Evolutionary conservation across 2,797 vertebrate species (phyloP).

Genomic region (Paguma larvata): DNA sequence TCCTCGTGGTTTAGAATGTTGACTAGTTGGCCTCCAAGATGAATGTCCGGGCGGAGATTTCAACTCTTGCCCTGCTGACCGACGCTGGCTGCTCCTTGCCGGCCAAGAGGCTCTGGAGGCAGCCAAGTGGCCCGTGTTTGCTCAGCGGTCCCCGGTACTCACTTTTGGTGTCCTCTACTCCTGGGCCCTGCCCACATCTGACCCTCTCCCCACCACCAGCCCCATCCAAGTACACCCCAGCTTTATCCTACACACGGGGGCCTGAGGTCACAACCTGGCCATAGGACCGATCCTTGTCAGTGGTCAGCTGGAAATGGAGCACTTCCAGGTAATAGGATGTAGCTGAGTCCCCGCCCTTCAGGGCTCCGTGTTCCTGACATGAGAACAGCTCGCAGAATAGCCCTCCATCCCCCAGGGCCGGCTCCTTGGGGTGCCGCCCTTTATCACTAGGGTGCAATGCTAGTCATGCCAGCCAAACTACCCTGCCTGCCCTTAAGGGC

Average conservation of each 20-base stretch:
- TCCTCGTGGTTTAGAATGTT: not conserved
- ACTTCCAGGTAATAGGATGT: not conserved
- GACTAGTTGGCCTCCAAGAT: not conserved
- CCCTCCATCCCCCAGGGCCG: rapidly evolving
- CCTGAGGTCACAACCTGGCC: not conserved
- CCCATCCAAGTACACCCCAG: not conserved
- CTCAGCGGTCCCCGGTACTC: not conserved
- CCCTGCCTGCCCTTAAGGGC: not conserved
- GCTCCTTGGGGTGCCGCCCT: rapidly evolving
- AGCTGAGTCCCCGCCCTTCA: not conserved
- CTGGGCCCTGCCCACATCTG: not conserved
- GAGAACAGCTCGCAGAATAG: rapidly evolving
- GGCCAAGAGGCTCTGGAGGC: not conserved
- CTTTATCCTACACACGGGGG: not conserved
- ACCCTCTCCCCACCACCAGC: not conserved
- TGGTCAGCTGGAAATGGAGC: not conserved
- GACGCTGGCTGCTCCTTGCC: rapidly evolving
- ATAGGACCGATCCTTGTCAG: not conserved
- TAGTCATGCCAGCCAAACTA: not conserved
- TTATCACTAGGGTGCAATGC: not conserved
- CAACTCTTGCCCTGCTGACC: not conserved
- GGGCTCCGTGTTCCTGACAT: not conserved
- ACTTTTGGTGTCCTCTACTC: not conserved
- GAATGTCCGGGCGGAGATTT: not conserved
- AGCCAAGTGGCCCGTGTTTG: not conserved